Evolutionary conservation across 2,797 vertebrate species (phyloP).

Genomic region (Dallia pectoralis): DNA sequence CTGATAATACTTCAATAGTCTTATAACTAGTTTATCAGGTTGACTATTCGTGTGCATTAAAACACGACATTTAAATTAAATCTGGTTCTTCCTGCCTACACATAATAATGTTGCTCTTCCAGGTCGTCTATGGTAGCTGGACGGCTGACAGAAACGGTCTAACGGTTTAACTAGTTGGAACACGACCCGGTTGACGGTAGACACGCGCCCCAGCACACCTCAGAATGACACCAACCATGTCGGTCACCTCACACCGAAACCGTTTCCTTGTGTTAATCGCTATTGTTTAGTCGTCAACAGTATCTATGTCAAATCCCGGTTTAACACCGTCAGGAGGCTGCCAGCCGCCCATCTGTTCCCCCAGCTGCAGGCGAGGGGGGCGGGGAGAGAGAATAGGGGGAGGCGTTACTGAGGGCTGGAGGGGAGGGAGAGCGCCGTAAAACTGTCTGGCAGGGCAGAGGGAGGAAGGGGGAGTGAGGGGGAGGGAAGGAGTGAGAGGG

Average conservation of each 20-base stretch:
- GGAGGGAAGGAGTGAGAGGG: neutral
- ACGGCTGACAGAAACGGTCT: neutral
- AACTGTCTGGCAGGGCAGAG: slow-evolving; percentile 13
- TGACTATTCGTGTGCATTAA: neutral
- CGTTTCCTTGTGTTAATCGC: slow-evolving; percentile 10
- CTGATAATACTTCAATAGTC: neutral
- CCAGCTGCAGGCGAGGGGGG: slow-evolving; percentile 39
- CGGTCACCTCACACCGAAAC: neutral
- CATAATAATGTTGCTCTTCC: too few species aligned
- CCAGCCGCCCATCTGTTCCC: slow-evolving; percentile 48
- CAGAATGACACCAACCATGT: neutral
- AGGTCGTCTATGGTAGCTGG: too few species aligned
- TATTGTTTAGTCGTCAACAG: slow-evolving; percentile 45
- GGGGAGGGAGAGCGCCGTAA: neutral
- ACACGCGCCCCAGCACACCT: neutral
- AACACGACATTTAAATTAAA: too few species aligned
- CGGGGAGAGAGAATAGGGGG: neutral
- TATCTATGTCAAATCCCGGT: slow-evolving; percentile 50
- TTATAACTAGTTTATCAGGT: neutral
- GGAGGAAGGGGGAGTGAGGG: neutral
- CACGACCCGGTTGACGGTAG: neutral
- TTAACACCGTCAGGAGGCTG: slow-evolving; percentile 46
- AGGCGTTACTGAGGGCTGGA: neutral
- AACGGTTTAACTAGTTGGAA: neutral
- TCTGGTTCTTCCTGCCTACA: too few species aligned